Conservation (phyloP, 1,140 invertebrate genomes). For the Copidosoma floridanum region DNA sequence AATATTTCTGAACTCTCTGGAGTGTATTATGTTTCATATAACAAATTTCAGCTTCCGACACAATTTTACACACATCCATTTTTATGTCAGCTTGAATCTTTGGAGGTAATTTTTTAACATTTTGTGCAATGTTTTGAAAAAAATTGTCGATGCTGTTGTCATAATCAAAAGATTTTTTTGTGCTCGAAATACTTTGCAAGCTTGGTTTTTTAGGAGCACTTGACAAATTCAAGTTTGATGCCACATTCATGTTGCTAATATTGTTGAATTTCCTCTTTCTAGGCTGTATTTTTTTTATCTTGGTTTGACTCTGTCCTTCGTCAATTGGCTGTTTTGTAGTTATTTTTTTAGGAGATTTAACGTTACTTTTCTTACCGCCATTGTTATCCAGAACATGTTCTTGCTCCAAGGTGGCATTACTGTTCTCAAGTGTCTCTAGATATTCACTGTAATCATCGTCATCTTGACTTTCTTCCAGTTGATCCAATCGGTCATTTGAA, state of each 20-base stretch:
- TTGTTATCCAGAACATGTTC: constrained; percentile 1
- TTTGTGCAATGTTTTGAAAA: constrained; percentile 50
- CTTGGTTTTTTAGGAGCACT: not conserved
- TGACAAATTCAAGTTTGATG: not conserved
- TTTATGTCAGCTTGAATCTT: constrained; percentile 50
- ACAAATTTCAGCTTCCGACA: constrained; percentile 46
- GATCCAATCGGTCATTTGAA: constrained; percentile 46
- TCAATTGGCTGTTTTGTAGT: constrained; percentile 35
- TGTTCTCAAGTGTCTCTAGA: constrained; percentile 43
- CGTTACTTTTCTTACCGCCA: not conserved
- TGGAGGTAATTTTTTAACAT: constrained; percentile 46
- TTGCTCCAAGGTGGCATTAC: constrained; percentile 21
- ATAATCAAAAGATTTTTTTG: constrained; percentile 8
- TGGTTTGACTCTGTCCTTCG: constrained; percentile 44
- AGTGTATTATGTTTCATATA: constrained; percentile 28
- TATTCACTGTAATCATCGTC: constrained; percentile 53
- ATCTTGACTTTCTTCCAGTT: constrained; percentile 45
- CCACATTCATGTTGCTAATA: not conserved
- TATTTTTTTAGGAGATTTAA: not conserved
- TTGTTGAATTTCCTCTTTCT: constrained; percentile 29
- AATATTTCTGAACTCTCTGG: constrained; percentile 30
- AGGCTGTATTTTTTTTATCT: constrained; percentile 47
- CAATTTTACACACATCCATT: constrained; percentile 50
- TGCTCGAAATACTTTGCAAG: not conserved
- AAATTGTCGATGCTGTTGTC: constrained; percentile 48